A percentile compares a stretch with the other conserved stretches of the same genome.
These are phyloP conservation scores for Avahi laniger DNA, from an alignment of 2,797 vertebrate species.

Conservation along the genomic window DNA sequence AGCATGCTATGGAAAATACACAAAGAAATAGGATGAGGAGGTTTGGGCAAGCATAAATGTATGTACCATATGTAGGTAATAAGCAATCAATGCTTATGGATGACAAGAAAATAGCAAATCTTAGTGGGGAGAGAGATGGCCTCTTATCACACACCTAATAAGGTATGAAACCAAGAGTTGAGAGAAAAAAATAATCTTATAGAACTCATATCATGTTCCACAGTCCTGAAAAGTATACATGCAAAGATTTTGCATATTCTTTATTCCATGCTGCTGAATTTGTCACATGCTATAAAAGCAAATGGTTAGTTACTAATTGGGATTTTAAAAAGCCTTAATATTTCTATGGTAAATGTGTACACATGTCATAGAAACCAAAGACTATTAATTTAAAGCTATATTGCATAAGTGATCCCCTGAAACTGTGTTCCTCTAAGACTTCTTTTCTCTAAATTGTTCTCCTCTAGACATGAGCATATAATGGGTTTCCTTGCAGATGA, in stretches of 20 bases:
- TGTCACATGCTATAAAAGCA: background rate
- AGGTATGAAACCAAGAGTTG: background rate
- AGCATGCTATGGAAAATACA: background rate
- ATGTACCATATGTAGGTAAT: background rate
- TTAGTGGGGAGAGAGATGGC: background rate
- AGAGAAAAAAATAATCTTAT: background rate
- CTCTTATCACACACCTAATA: background rate
- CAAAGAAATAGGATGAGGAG: background rate
- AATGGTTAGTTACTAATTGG: background rate
- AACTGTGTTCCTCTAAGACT: background rate
- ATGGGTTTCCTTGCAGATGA: background rate
- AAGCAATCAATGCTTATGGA: conserved; percentile 13
- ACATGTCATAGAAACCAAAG: background rate
- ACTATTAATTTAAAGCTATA: conserved; percentile 7
- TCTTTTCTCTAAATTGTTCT: conserved; percentile 13
- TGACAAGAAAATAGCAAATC: conserved; percentile 13
- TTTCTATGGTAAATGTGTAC: conserved; percentile 5
- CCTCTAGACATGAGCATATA: background rate
- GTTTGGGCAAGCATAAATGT: background rate
- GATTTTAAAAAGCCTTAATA: background rate
- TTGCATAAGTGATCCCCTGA: background rate
- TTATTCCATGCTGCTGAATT: background rate
- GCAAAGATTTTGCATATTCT: background rate
- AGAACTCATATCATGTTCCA: background rate
- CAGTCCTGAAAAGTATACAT: background rate